Percentiles rank a stretch among this genome's conserved stretches.
Conservation (phyloP, 2,888 invertebrate species). For the Thalpophila matura region DNA sequence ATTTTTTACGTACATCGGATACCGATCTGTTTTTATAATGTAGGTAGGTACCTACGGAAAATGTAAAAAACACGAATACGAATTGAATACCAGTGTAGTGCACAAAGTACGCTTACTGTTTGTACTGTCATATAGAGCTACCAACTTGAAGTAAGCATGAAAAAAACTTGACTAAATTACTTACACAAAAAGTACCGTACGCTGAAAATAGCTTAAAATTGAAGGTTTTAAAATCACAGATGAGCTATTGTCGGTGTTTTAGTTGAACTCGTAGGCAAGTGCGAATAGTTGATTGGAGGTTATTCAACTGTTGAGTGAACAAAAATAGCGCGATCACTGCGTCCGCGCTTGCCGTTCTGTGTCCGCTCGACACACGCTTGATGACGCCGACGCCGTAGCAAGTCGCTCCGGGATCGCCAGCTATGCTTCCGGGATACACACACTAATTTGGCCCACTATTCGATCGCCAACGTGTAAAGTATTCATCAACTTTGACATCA, state of each 20-base stretch:
- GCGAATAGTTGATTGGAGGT: constrained; percentile 91
- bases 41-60: no score
- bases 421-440: constrained; percentile 84
- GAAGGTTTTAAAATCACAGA: constrained; percentile 63
- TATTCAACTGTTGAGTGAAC: constrained; percentile 89
- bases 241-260: constrained; percentile 68
- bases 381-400: constrained; percentile 66
- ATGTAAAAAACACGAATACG: no score
- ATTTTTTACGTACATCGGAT: no score
- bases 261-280: constrained; percentile 82
- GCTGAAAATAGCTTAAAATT: constrained; percentile 25
- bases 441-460: constrained; percentile 71
- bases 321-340: constrained; percentile 86
- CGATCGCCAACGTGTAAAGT: constrained; percentile 62
- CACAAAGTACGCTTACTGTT: no score
- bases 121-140: background rate
- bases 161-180: constrained; percentile 14
- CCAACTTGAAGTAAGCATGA: background rate
- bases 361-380: constrained; percentile 66
- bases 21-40: no score
- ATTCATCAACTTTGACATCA: constrained; percentile 48
- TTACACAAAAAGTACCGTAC: constrained; percentile 9
- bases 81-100: no score
- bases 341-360: constrained; percentile 75
- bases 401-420: constrained; percentile 69